Percentiles rank a stretch among this genome's conserved stretches.
phyloP scores from a whole-genome alignment of 2,113 vertebrate genomes.

The Meleagris gallopavo region DNA sequence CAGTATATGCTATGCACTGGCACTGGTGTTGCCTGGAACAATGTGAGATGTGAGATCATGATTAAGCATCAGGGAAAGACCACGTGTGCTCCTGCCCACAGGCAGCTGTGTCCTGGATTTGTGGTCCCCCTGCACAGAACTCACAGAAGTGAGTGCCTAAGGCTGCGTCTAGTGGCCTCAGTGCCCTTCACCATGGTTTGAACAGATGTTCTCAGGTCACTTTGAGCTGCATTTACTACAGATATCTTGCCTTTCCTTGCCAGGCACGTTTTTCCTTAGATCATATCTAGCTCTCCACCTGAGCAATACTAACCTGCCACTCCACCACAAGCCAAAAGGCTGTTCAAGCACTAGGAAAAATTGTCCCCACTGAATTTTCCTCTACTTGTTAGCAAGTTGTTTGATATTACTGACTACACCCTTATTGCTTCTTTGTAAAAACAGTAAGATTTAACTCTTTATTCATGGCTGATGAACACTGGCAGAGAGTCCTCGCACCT shows the following conservation, averaged over 20 bases:
- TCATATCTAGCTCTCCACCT: not conserved
- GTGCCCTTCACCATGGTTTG: accelerated
- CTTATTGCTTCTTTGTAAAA: not conserved
- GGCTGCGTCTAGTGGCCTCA: accelerated
- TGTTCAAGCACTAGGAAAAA: not conserved
- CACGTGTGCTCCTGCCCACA: not conserved
- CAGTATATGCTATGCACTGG: not conserved
- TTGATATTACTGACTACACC: not conserved
- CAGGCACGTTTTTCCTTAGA: not conserved
- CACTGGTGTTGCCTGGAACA: not conserved
- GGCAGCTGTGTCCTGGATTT: not conserved
- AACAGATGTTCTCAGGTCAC: not conserved
- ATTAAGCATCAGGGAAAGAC: not conserved
- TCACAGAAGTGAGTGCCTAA: accelerated
- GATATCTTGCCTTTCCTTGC: not conserved
- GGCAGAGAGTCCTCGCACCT: not conserved
- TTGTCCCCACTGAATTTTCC: not conserved
- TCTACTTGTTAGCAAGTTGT: not conserved
- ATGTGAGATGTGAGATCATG: accelerated
- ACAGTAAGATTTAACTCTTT: not conserved
- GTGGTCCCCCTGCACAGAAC: accelerated
- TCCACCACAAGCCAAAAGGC: not conserved
- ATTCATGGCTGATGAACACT: not conserved
- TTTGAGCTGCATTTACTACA: not conserved
- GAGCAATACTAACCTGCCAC: not conserved